Conservation (phyloP, 2,113 vertebrate species). For the Micromys minutus region DNA sequence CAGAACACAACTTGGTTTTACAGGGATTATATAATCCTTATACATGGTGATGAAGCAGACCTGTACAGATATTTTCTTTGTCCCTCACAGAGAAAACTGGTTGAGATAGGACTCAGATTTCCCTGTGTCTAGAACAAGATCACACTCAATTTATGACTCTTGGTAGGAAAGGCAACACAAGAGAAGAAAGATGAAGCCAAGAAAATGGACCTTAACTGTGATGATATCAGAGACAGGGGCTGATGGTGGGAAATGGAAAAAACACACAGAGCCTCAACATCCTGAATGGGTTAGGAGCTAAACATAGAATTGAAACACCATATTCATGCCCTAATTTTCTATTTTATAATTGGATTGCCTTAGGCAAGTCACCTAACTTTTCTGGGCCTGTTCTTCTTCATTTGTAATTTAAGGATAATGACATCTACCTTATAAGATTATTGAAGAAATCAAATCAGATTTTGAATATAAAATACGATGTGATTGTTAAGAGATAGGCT, state of each 20-base stretch:
- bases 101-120: neutral
- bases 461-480: neutral
- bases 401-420: slow-evolving; percentile 16
- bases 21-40: neutral
- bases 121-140: neutral
- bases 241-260: neutral
- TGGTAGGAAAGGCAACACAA: neutral
- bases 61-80: neutral
- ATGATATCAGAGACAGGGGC: neutral
- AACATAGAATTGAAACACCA: neutral
- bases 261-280: neutral
- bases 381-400: slow-evolving; percentile 1
- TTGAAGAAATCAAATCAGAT: neutral
- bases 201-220: neutral
- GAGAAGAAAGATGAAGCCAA: neutral
- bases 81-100: neutral
- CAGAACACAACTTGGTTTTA: slow-evolving; percentile 13
- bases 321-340: neutral
- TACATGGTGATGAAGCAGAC: neutral
- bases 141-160: neutral
- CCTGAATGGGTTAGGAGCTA: neutral
- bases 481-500: neutral
- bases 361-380: slow-evolving; percentile 15
- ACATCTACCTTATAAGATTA: neutral
- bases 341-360: slow-evolving; percentile 4